These are phyloP conservation scores for Chrysolina haemoptera DNA, from an alignment of 2,888 invertebrate genomes.

Conservation along the genomic window DNA sequence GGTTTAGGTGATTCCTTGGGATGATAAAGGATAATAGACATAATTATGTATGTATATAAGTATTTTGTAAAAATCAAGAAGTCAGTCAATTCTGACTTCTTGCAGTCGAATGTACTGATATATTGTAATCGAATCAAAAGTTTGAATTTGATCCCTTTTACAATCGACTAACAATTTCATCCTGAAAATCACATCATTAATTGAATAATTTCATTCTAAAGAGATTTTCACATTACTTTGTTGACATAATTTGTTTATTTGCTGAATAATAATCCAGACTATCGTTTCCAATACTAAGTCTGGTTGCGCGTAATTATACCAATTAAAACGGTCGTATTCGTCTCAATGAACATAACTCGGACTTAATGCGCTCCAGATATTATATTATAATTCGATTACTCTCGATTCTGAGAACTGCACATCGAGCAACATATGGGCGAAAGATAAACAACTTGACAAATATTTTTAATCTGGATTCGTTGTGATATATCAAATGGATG, in stretches of 20 bases:
- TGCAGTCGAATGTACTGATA: no score
- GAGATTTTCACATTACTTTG: neutral
- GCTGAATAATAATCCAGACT: conserved; percentile 1
- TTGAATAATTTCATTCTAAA: no score
- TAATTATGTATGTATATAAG: no score
- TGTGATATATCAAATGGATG: conserved; percentile 31
- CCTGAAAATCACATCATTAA: no score
- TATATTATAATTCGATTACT: conserved; percentile 53
- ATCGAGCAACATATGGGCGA: conserved; percentile 52
- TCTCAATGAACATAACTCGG: conserved; percentile 28
- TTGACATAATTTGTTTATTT: neutral
- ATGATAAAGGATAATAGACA: no score
- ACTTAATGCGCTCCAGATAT: conserved; percentile 51
- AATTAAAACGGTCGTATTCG: conserved; percentile 28
- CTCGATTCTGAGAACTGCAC: conserved; percentile 52
- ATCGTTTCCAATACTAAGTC: conserved; percentile 7
- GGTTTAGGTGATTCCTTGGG: no score
- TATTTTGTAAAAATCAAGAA: no score
- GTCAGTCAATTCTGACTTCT: no score
- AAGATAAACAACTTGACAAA: conserved; percentile 52
- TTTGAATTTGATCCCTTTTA: no score
- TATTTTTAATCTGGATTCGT: conserved; percentile 34
- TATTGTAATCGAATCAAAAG: no score
- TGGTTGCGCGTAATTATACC: conserved; percentile 1
- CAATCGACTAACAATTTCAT: no score